Evolutionary conservation across 2,113 vertebrate genomes (phyloP), one percentile per base, ranked within the genome.

Genomic region (Psephotus haematonotus): DNA sequence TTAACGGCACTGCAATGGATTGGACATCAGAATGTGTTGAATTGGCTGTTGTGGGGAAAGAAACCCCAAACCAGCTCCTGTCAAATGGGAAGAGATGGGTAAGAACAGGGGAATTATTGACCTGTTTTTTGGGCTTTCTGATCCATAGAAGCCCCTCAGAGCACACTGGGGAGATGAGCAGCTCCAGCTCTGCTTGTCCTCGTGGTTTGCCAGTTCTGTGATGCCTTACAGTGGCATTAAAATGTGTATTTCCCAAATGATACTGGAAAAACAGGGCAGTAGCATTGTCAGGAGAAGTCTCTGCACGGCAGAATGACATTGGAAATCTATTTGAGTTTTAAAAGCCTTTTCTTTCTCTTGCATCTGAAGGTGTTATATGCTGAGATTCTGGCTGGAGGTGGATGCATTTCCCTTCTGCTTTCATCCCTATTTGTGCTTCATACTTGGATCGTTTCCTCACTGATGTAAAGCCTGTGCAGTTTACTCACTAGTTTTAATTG

Each of bases 61-160:
- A 33, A 33, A 27, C 7, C 57, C 33, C 22, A 35, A 59, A 59
- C 22, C 57, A 35, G 44, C 11, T 57, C 6, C 5, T 46, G 16
- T 25, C 27, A 46, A 41, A 33, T 16, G 19, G 29, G 33, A 49
- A 9, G 3, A 47, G 63, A 11, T 29, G 50, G 4, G 1, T 52
- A 39, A 46, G 22, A 19, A 9, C 5, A 4, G 31, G 33, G n/a
- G 41, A 41, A 15, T 35, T 35, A 43, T 0, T 0, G 4, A 23
- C 43, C 16, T 25, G 57, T 4, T 10, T 59, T 8, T 37, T n/a
- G 20, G 20, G 4, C 20, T 62, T 43, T 11, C 44, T 27, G 25
- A 18, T 23, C 47, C 1, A 0, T 39, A 81, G 69, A 28, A 68
- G 22, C 46, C 15, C 17, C 29, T 68, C 0, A 4, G 53, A 16